phyloP scores from a whole-genome alignment of 92 coral and sea anemone genomes.

The Hydrozoanthus gracilis region DNA sequence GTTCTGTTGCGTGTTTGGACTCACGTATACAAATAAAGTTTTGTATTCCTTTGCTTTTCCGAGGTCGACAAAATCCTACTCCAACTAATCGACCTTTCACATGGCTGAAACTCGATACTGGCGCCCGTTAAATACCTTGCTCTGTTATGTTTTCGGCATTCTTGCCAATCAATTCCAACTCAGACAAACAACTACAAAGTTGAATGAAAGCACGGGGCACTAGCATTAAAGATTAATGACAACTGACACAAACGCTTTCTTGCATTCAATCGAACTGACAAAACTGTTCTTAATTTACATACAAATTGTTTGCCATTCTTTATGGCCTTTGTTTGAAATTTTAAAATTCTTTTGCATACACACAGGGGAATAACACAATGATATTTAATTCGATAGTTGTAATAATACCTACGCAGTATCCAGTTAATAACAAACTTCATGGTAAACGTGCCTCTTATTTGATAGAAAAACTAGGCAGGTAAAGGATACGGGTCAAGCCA shows the following conservation, averaged over 20 bases:
- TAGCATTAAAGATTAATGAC: conserved; percentile 14
- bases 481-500: not conserved
- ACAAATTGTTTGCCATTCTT: conserved; percentile 7
- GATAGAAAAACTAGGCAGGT: not conserved
- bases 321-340: conserved; percentile 12
- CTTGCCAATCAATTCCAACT: not conserved
- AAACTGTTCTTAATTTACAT: conserved; percentile 25
- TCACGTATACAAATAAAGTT: not conserved
- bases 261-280: conserved; percentile 35
- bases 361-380: not conserved
- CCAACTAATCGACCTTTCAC: conserved; percentile 27
- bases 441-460: not conserved
- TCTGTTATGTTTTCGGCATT: not conserved
- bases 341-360: conserved; percentile 2
- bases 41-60: not conserved
- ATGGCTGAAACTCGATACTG: conserved; percentile 33
- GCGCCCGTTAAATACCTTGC: not conserved
- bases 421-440: not conserved
- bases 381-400: too few relatives aligned
- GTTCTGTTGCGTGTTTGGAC: too few relatives aligned
- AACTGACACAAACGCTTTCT: not conserved
- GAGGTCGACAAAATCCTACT: not conserved
- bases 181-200: not conserved
- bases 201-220: not conserved
- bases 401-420: not conserved